phyloP scores from a whole-genome alignment of 2,888 invertebrate species.

The Gnatocerus cornutus region DNA sequence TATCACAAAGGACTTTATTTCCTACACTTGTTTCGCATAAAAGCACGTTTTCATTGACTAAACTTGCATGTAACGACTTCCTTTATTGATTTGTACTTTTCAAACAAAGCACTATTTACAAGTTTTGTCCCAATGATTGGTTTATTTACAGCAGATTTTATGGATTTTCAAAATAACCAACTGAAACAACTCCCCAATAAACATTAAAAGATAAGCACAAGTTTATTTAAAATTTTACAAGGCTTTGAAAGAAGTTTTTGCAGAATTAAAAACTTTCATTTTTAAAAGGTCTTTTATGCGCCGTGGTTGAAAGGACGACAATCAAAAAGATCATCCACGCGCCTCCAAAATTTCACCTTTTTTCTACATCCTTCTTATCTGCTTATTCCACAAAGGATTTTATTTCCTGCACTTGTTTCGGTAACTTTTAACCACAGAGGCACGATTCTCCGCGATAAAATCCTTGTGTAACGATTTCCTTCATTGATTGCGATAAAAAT shows the following conservation, averaged over 20 bases:
- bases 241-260: too few relatives aligned
- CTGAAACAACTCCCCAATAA: too few relatives aligned
- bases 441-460: background rate
- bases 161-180: too few relatives aligned
- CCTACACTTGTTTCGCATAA: slow-evolving; percentile 6
- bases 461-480: background rate
- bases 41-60: background rate
- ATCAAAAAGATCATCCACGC: slow-evolving; percentile 13
- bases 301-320: slow-evolving; percentile 30
- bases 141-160: too few relatives aligned
- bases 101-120: too few relatives aligned
- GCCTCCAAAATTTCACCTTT: slow-evolving; percentile 24
- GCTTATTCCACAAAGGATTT: slow-evolving; percentile 14
- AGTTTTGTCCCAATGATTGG: too few relatives aligned
- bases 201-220: too few relatives aligned
- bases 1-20: slow-evolving; percentile 15
- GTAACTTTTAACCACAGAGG: slow-evolving; percentile 1
- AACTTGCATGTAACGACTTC: background rate
- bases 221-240: too few relatives aligned
- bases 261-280: too few relatives aligned
- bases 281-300: background rate
- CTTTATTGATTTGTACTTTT: background rate
- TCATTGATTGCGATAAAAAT: background rate
- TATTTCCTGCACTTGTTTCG: slow-evolving; percentile 10
- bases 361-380: slow-evolving; percentile 15